A percentile compares a stretch with the other conserved stretches of the same genome.
phyloP scores from a whole-genome alignment of 2,888 invertebrate genomes.

The Conops quadrifasciatus region DNA sequence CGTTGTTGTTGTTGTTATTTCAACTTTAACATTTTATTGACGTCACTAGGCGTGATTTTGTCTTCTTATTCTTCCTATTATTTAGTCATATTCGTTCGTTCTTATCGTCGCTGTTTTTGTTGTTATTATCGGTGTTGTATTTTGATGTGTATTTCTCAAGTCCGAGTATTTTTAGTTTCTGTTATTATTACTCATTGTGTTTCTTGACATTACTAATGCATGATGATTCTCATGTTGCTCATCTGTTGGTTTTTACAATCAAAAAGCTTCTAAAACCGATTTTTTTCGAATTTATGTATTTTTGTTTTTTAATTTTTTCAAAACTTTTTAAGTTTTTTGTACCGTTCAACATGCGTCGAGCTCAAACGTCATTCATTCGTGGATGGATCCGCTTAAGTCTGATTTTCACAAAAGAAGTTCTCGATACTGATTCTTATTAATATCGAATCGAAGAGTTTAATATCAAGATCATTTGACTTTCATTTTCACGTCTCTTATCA shows the following conservation, averaged over 20 bases:
- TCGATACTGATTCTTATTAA: too few species aligned
- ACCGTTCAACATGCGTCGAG: too few species aligned
- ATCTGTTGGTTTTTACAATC: not conserved
- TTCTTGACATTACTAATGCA: not conserved
- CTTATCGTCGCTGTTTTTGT: conserved; percentile 4
- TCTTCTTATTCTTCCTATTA: not conserved
- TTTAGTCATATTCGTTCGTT: not conserved
- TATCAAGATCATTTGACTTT: too few species aligned
- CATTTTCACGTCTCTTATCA: too few species aligned
- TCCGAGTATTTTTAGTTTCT: not conserved
- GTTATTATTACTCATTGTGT: not conserved
- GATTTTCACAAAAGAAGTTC: too few species aligned
- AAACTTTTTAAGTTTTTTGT: too few species aligned
- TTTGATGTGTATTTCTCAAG: not conserved
- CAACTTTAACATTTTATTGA: conserved; percentile 29
- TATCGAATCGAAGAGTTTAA: too few species aligned
- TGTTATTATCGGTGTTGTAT: conserved; percentile 14
- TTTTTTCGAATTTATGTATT: too few species aligned
- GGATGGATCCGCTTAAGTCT: too few species aligned
- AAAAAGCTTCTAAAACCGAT: not conserved
- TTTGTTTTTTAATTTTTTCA: too few species aligned
- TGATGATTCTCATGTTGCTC: not conserved
- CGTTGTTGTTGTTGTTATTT: conserved; percentile 4
- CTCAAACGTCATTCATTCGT: too few species aligned
- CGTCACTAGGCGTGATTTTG: conserved; percentile 25